Evolutionary conservation across 2,888 invertebrate genomes (phyloP).

Genomic region (Hypsopygia costalis): DNA sequence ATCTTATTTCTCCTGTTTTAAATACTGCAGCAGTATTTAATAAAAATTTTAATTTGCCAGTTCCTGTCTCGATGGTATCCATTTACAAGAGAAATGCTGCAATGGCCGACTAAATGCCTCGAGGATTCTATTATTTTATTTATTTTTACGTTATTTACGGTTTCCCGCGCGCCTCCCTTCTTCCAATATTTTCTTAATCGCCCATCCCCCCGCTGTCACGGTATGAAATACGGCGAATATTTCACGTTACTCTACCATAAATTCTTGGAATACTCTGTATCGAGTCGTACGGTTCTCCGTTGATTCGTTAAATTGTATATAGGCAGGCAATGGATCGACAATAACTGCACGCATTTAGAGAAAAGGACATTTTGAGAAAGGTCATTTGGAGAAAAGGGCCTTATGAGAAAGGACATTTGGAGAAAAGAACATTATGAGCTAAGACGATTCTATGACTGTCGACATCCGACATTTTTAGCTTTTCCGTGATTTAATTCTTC

Average conservation of each 20-base stretch:
- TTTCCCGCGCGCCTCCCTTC: conserved; percentile 2
- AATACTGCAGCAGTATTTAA: no score
- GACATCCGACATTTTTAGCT: no score
- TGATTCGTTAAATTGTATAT: neutral
- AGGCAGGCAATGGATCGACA: neutral
- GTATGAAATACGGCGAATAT: conserved; percentile 6
- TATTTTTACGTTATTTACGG: conserved; percentile 2
- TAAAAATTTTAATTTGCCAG: no score
- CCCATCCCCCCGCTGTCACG: conserved; percentile 3
- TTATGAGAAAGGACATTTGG: no score
- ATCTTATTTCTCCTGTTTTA: no score
- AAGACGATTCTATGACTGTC: no score
- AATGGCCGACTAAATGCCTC: neutral
- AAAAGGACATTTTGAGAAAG: no score
- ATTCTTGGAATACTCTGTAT: neutral
- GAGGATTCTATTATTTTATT: neutral
- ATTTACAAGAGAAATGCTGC: neutral
- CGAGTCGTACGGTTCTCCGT: neutral
- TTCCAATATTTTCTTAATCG: conserved; percentile 9
- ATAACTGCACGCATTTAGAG: no score
- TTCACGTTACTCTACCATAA: conserved; percentile 3
- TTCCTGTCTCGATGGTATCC: neutral
- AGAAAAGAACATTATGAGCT: no score
- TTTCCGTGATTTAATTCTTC: no score
- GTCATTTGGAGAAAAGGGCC: no score